These are phyloP conservation scores for Scrobipalpa costella DNA, from an alignment of 2,888 invertebrate genomes.

Conservation along the genomic window DNA sequence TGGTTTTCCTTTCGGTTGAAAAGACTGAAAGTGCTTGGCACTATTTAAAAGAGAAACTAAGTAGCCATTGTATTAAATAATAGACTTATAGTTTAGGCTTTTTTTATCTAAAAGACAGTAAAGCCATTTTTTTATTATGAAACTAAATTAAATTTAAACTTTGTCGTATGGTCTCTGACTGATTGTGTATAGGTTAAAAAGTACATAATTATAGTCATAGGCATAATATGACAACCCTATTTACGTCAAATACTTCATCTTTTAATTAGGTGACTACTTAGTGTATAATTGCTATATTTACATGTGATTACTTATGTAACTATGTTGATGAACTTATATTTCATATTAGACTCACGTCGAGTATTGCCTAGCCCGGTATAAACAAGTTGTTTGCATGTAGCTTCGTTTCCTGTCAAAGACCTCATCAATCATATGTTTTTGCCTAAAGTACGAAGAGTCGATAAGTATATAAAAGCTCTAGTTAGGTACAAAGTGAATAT, in stretches of 20 bases:
- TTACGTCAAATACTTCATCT: neutral
- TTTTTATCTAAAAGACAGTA: too few species aligned
- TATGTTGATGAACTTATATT: constrained; percentile 4
- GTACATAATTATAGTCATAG: neutral
- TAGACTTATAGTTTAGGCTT: too few species aligned
- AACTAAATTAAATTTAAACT: too few species aligned
- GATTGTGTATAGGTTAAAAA: too few species aligned
- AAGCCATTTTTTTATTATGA: too few species aligned
- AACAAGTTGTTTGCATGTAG: neutral
- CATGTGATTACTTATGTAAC: constrained; percentile 8
- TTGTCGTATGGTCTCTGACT: too few species aligned
- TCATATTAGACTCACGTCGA: neutral
- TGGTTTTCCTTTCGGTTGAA: too few species aligned
- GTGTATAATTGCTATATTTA: constrained; percentile 17
- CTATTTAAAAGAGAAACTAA: too few species aligned
- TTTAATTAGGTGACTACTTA: constrained; percentile 14
- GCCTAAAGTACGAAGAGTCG: neutral
- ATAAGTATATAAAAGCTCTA: neutral
- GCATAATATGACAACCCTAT: neutral
- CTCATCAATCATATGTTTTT: neutral
- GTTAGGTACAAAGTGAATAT: too few species aligned
- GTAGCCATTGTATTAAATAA: too few species aligned
- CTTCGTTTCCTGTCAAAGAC: neutral
- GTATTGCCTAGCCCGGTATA: neutral
- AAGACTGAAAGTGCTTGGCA: too few species aligned